Base-by-base conservation (phyloP, 2,113 vertebrate species). In the Chloropsis hardwickii region DNA sequence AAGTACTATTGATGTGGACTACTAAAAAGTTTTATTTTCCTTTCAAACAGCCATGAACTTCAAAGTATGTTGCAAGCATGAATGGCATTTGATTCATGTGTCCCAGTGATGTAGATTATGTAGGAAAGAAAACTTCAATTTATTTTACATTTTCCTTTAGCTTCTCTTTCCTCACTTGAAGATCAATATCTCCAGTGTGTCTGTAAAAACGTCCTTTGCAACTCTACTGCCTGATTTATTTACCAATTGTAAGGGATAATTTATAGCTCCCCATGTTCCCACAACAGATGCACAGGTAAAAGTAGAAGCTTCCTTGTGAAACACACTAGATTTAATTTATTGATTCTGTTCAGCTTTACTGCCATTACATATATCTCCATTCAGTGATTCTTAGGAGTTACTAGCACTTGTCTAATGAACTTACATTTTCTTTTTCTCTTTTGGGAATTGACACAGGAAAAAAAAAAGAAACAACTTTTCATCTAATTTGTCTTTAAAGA, bases 391-490 rank as follows among this genome's bases (percentile, higher is more conserved):
- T 48, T 44, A 70, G 70, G 66, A 73, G 39, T 81, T 88, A 48
- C 51, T 74, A 48, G 31, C 27, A 91, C 35, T 85, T 89, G 67
- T 76, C 48, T 83, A 70, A 56, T 72, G 35, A 81, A 83, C 54
- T 86, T 80, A 85, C 67, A 45, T 90, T 86, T 88, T 96, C 17
- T 94, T 91, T 96, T 90, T 79, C 40, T 95, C 37, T 88, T 92
- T 45, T 82, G 78, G 61, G 58, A 88, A 80, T 61, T 94, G 77
- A 72, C 48, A 82, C 14, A 65, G 29, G 16, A 4, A 9, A 37
- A 72, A 70, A 71, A 29, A 50, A 73, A 66, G 56, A 0, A 0
- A 2, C 12, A 35, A 12, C 5, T 37, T 83, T 92, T 91, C 80
- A 54, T 45, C 44, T 92, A 93, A 88, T 92, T 90, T 70, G 17